Evolutionary conservation across 2,888 invertebrate species (phyloP).

Genomic region (Drosophila melanocephala): DNA sequence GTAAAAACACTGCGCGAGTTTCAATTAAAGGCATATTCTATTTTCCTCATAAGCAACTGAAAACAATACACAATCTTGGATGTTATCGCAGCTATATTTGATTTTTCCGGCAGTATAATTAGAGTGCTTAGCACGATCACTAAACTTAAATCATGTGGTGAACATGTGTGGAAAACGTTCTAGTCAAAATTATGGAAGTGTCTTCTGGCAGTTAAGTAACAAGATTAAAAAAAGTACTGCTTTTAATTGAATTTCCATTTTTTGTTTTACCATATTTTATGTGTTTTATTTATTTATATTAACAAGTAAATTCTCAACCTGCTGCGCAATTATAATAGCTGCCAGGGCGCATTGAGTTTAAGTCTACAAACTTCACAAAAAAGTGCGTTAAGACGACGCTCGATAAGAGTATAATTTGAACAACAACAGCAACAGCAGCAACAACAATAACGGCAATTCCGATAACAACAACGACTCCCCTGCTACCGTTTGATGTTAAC

Average conservation of each 20-base stretch:
- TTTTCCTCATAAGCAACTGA: neutral
- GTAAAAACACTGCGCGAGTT: no score
- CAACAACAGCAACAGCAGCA: neutral
- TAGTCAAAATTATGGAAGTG: neutral
- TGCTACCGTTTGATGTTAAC: conserved; percentile 25
- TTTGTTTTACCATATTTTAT: neutral
- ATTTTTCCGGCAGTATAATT: no score
- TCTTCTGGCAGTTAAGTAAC: neutral
- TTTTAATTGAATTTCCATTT: neutral
- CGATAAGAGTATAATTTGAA: conserved; percentile 10
- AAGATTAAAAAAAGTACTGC: no score
- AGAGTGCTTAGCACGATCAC: neutral
- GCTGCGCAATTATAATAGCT: neutral
- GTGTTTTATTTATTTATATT: no score
- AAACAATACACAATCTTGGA: neutral
- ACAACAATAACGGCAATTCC: conserved; percentile 19
- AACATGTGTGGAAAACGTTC: neutral
- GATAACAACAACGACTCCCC: conserved; percentile 17
- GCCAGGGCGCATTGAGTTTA: neutral
- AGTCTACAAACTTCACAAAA: conserved; percentile 16
- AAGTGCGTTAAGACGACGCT: neutral
- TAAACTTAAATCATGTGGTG: neutral
- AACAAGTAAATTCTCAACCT: neutral
- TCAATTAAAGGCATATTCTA: neutral
- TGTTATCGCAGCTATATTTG: no score